Evolutionary conservation across 2,113 vertebrate species (phyloP).

Genomic region (Saguinus midas): DNA sequence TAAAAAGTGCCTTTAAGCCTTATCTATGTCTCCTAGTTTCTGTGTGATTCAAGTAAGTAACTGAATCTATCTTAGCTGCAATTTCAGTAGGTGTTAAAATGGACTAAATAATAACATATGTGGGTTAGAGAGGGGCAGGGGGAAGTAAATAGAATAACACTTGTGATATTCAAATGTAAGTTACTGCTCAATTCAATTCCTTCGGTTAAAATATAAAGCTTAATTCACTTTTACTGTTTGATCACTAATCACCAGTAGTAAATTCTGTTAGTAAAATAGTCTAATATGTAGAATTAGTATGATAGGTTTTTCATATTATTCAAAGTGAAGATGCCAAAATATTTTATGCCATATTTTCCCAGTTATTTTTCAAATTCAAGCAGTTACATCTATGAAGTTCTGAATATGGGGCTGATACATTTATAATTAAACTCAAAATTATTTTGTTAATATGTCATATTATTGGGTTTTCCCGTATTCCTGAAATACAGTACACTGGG

Average conservation of each 20-base stretch:
- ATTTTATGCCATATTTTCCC: neutral
- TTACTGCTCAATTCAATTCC: neutral
- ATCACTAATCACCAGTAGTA: neutral
- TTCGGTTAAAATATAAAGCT: neutral
- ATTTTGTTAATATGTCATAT: neutral
- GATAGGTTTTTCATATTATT: neutral
- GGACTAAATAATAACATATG: neutral
- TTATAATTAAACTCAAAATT: neutral
- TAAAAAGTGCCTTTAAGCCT: neutral
- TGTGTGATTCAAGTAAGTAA: neutral
- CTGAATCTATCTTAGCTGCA: neutral
- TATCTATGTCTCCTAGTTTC: neutral
- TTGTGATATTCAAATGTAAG: neutral
- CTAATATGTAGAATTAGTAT: neutral
- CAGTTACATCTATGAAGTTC: neutral
- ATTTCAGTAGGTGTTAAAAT: neutral
- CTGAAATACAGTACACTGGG: neutral
- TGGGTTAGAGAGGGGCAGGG: fast-evolving
- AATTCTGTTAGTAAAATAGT: neutral
- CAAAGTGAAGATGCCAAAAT: neutral
- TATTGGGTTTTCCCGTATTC: neutral
- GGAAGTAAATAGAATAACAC: neutral
- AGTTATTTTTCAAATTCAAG: neutral
- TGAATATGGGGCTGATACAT: neutral
- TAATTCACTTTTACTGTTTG: neutral